A percentile compares a stretch with the other conserved stretches of the same genome.
phyloP scores from a whole-genome alignment of 2,888 invertebrate species.

The Caenorhabditis plicata region DNA sequence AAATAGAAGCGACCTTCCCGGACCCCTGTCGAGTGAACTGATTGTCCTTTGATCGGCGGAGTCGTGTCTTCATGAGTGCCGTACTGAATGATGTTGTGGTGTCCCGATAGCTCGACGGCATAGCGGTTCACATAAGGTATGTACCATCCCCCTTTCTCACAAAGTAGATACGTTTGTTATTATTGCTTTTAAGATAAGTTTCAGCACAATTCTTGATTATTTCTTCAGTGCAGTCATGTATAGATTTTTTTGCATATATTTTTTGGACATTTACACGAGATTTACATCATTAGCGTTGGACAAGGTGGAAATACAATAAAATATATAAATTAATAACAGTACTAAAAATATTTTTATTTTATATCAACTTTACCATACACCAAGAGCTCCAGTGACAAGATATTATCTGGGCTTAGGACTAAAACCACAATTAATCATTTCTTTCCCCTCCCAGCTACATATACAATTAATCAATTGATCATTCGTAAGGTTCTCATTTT shows the following conservation, averaged over 20 bases:
- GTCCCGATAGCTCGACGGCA: no score
- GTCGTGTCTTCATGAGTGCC: no score
- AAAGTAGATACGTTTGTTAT: no score
- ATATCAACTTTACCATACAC: constrained; percentile 22
- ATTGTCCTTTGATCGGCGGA: no score
- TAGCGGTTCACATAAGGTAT: no score
- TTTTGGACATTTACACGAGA: neutral
- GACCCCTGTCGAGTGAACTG: no score
- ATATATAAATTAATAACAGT: constrained; percentile 46
- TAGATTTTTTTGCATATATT: neutral
- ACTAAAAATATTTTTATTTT: constrained; percentile 6
- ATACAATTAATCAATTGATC: constrained; percentile 17
- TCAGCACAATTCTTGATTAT: constrained; percentile 4
- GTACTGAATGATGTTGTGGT: no score
- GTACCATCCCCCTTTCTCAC: no score
- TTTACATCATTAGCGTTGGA: constrained; percentile 14
- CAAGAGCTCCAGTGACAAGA: constrained; percentile 25
- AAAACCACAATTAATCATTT: neutral
- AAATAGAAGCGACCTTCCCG: no score
- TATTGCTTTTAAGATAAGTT: constrained; percentile 1
- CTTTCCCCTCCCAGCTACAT: neutral
- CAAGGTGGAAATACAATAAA: constrained; percentile 32
- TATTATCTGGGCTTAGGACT: neutral
- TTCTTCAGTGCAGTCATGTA: constrained; percentile 15
- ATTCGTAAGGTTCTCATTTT: no score